A percentile compares a stretch with the other conserved stretches of the same genome.
Conservation (phyloP, 2,797 vertebrate species). For the Sternarchorhynchus goeldii region DNA sequence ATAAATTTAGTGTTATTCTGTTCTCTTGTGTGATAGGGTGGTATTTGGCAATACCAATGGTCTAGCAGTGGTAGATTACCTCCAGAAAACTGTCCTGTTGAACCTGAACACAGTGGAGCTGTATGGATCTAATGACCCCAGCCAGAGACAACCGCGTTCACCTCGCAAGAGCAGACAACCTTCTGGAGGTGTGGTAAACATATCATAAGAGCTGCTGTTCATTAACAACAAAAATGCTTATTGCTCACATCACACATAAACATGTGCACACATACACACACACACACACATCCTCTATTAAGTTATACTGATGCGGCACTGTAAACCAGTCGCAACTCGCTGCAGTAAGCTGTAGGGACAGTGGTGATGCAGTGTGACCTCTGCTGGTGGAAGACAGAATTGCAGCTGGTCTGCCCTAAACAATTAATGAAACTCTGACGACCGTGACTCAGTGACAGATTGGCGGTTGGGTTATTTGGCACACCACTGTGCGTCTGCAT, state of each 20-base stretch:
- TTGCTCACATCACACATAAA: too few relatives aligned
- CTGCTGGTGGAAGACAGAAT: slow-evolving; percentile 60
- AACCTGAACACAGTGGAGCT: slow-evolving; percentile 93
- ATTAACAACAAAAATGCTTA: not conserved
- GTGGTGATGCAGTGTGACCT: slow-evolving; percentile 64
- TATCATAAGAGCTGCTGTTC: not conserved
- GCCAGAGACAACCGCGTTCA: slow-evolving; percentile 93
- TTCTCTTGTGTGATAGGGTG: slow-evolving; percentile 76
- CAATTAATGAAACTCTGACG: slow-evolving; percentile 53
- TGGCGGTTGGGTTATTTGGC: slow-evolving; percentile 53
- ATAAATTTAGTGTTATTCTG: not conserved
- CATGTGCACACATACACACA: too few relatives aligned
- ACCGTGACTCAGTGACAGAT: slow-evolving; percentile 52
- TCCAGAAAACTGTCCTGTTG: slow-evolving; percentile 94
- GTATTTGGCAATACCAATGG: slow-evolving; percentile 98
- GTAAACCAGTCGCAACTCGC: not conserved
- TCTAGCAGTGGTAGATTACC: slow-evolving; percentile 94
- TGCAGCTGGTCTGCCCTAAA: slow-evolving; percentile 47
- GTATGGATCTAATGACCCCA: slow-evolving; percentile 94
- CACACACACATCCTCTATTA: not conserved
- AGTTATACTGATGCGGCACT: slow-evolving; percentile 1
- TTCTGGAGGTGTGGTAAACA: slow-evolving; percentile 86
- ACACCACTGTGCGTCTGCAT: slow-evolving; percentile 17
- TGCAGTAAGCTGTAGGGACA: slow-evolving; percentile 1
- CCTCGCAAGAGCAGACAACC: slow-evolving; percentile 95